Conservation (phyloP, 2,888 invertebrate species). For the Cyclophora punctaria region DNA sequence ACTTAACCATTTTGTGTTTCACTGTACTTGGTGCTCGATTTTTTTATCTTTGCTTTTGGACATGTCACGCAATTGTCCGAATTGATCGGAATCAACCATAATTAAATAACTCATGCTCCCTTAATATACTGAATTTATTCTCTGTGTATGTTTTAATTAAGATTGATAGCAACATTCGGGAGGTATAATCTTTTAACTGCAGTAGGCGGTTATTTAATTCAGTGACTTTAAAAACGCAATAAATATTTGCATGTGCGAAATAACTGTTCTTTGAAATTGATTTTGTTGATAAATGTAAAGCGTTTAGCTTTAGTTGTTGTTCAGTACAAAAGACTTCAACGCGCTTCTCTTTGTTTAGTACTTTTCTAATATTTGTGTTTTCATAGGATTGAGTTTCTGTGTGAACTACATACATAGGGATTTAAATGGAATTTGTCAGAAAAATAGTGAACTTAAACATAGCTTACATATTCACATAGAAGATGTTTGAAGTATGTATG, state of each 20-base stretch:
- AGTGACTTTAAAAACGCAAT: conserved; percentile 10
- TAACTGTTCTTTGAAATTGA: neutral
- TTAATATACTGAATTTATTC: conserved; percentile 67
- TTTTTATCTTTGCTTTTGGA: conserved; percentile 46
- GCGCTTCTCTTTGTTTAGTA: conserved; percentile 24
- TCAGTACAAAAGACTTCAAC: conserved; percentile 62
- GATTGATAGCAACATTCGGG: conserved; percentile 48
- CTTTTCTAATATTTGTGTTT: too few relatives aligned
- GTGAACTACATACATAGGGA: too few relatives aligned
- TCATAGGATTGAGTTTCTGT: too few relatives aligned
- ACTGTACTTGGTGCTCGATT: conserved; percentile 29
- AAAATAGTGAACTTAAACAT: too few relatives aligned
- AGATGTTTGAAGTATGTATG: too few relatives aligned
- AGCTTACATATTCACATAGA: too few relatives aligned
- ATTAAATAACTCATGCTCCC: conserved; percentile 68
- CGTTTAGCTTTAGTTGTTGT: neutral
- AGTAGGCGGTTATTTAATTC: conserved; percentile 19
- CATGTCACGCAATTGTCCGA: conserved; percentile 60
- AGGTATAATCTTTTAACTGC: conserved; percentile 35
- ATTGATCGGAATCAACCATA: conserved; percentile 62
- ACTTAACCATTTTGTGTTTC: conserved; percentile 15
- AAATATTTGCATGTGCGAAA: conserved; percentile 7
- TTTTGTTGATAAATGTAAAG: too few relatives aligned
- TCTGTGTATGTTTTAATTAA: conserved; percentile 61
- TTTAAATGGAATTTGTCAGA: too few relatives aligned